Percentiles rank a stretch among this genome's conserved stretches.
Evolutionary conservation across 1,140 invertebrate genomes (phyloP).

Genomic region (Hormaphis cornu): DNA sequence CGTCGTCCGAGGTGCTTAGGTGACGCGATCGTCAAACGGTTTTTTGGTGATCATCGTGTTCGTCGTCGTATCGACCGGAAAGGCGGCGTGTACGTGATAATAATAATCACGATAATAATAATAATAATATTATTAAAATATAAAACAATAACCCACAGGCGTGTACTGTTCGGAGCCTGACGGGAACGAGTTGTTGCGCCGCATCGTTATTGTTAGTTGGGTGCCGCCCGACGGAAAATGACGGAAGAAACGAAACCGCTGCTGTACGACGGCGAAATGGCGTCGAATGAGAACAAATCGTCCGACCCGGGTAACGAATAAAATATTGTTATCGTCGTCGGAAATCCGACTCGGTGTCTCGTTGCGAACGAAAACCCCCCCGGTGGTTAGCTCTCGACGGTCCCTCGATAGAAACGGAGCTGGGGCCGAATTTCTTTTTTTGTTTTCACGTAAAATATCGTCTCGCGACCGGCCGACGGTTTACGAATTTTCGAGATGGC

Average conservation of each 20-base stretch:
- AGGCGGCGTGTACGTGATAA: too few relatives aligned
- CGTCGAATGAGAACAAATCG: not conserved
- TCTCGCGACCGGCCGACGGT: too few relatives aligned
- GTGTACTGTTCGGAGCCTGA: too few relatives aligned
- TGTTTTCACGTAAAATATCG: not conserved
- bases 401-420: not conserved
- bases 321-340: too few relatives aligned
- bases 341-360: not conserved
- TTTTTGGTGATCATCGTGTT: too few relatives aligned
- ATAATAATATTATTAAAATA: not conserved
- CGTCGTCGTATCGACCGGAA: too few relatives aligned
- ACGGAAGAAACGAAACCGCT: constrained; percentile 1
- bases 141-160: too few relatives aligned
- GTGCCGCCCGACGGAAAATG: not conserved
- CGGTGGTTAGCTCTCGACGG: not conserved
- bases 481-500: too few relatives aligned
- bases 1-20: too few relatives aligned
- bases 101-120: not conserved
- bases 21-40: too few relatives aligned
- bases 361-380: not conserved
- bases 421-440: not conserved
- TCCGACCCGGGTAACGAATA: not conserved
- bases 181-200: not conserved
- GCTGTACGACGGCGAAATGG: not conserved
- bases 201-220: not conserved